Conservation (phyloP, 1,140 invertebrate species). For the Himalopsyche phryganea region DNA sequence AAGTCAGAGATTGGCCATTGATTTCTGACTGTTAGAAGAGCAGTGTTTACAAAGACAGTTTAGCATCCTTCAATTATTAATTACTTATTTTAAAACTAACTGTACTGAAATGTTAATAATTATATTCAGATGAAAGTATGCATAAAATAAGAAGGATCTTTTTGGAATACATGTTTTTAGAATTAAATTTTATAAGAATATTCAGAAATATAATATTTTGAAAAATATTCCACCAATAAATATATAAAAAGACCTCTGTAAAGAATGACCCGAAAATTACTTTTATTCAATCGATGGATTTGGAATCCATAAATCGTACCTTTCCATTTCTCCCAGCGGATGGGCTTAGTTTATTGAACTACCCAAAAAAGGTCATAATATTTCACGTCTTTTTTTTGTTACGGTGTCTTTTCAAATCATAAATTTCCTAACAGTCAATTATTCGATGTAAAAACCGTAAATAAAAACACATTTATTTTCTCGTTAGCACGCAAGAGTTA, state of each 20-base stretch:
- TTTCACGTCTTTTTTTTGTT: conserved; percentile 21
- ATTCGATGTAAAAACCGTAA: background rate
- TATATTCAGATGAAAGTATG: too few species aligned
- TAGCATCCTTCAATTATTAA: too few species aligned
- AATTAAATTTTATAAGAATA: too few species aligned
- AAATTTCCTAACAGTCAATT: conserved; percentile 6
- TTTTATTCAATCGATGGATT: conserved; percentile 28
- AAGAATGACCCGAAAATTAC: conserved; percentile 18
- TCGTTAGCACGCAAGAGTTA: too few species aligned
- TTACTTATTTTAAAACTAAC: too few species aligned
- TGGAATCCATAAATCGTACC: conserved; percentile 26
- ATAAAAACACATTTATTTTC: background rate
- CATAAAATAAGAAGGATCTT: too few species aligned
- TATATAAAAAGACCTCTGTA: conserved; percentile 18
- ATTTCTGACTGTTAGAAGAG: too few species aligned
- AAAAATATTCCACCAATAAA: background rate
- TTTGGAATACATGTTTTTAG: too few species aligned
- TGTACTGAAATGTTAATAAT: too few species aligned
- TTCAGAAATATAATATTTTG: too few species aligned
- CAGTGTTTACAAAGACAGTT: too few species aligned
- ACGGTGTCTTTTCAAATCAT: conserved; percentile 16
- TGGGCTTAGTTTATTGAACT: conserved; percentile 21
- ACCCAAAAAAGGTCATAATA: conserved; percentile 25
- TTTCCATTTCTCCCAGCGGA: conserved; percentile 20
- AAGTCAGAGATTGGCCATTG: too few species aligned